Base-by-base conservation (phyloP, 2,888 invertebrate genomes). In the Himalopsyche japonica region DNA sequence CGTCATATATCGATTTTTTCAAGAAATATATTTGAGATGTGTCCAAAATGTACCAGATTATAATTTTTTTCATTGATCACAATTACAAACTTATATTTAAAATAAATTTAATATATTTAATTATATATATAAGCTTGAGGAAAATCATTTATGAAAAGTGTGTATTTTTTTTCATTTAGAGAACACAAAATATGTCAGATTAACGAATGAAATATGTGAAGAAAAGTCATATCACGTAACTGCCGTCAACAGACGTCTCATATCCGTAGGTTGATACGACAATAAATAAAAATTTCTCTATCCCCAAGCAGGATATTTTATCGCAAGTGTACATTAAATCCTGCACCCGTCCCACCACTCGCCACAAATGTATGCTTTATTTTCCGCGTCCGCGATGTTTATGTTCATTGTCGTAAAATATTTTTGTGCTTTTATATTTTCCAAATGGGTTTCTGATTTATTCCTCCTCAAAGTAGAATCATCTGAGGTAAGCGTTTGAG, bases 371-470 rank as follows among this genome's bases (percentile, higher is more conserved):
- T 77, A 76, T 80, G 84, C 80, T 80, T 80, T 84, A 84, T 81
- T 81, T 76, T 37, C 79, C 82, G 78, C 70, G 82, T 76, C 76
- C 64, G 34, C 64, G 80, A 30, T 81, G 78, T 82, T 80, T 76
- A 82, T 83, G 83, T 83, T 83, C 83, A 78, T 85, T 83, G 85
- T 85, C 83, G 81, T 85, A 85, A 83, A 83, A 83, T 85, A 82
- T 85, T 85, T 85, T 57, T 49, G 85, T 64, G 82, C 48, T 32
- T 49, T 57, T 82, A 82, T 80, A 77, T 80, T 64, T 79, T 81
- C 82, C 82, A 84, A 84, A 84, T 84, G 84, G 84, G 70, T 84
- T 82, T 84, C 84, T 82, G 84, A 84, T 84, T 84, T 84, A 84
- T 84, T 82, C 82, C 76, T 82, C 82, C 82, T 84, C 82, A 57